A percentile compares a stretch with the other conserved stretches of the same genome.
phyloP scores from a whole-genome alignment of 1,140 invertebrate species.

The Vanessa atalanta region DNA sequence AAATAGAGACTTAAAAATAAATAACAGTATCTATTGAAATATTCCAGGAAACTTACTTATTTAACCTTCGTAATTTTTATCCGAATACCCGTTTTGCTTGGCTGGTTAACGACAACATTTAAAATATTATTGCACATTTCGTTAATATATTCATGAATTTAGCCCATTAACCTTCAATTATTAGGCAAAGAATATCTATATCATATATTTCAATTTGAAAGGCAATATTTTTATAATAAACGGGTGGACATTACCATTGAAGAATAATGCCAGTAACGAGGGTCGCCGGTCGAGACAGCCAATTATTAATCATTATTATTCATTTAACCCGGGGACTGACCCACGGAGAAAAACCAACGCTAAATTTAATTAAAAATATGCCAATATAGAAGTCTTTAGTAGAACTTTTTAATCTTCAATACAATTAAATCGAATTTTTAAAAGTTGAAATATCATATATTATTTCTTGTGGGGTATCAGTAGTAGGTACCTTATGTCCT shows the following conservation, averaged over 20 bases:
- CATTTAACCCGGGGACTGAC: neutral
- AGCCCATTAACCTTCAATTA: neutral
- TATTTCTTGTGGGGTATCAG: too few species aligned
- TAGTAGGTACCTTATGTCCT: too few species aligned
- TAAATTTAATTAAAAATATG: neutral
- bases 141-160: neutral
- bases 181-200: neutral
- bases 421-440: too few species aligned
- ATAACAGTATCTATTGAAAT: too few species aligned
- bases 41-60: too few species aligned
- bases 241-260: slow-evolving; percentile 4
- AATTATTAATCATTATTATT: slow-evolving; percentile 27
- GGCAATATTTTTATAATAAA: slow-evolving; percentile 10
- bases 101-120: neutral
- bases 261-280: slow-evolving; percentile 18
- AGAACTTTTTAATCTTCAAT: neutral
- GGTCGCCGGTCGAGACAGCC: slow-evolving; percentile 15
- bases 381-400: neutral
- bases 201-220: neutral
- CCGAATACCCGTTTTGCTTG: neutral
- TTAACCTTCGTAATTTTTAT: too few species aligned
- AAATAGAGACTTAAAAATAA: too few species aligned
- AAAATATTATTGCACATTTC: neutral
- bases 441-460: too few species aligned
- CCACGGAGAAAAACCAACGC: slow-evolving; percentile 4